Percentiles rank a stretch among this genome's conserved stretches.
Conservation (phyloP, 2,888 invertebrate species). For the Drosophila lutescens region DNA sequence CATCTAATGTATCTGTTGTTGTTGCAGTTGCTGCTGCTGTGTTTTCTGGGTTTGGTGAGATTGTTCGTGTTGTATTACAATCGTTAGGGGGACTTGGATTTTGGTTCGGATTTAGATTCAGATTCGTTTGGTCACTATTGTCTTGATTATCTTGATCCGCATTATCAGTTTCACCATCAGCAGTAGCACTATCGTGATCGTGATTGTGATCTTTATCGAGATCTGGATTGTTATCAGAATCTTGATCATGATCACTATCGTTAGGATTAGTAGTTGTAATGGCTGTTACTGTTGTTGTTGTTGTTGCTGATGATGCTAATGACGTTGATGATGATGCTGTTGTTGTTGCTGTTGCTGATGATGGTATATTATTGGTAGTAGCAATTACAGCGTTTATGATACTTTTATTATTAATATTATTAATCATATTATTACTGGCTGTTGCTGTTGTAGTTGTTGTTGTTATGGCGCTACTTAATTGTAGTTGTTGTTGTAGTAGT, state of each 20-base stretch:
- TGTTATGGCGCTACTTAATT: constrained; percentile 75
- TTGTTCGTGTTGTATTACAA: constrained; percentile 75
- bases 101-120: constrained; percentile 38
- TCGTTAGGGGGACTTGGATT: constrained; percentile 46
- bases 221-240: constrained; percentile 26
- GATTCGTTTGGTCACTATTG: constrained; percentile 52
- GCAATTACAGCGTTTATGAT: constrained; percentile 49
- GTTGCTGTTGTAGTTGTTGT: constrained; percentile 75
- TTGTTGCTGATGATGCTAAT: constrained; percentile 20
- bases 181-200: constrained; percentile 46
- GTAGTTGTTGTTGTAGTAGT: constrained; percentile 60
- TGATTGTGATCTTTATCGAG: constrained; percentile 39
- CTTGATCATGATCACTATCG: constrained; percentile 46
- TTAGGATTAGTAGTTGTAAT: constrained; percentile 57
- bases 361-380: constrained; percentile 53
- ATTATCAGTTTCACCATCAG: constrained; percentile 44
- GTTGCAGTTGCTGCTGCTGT: constrained; percentile 56
- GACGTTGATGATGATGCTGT: constrained; percentile 39
- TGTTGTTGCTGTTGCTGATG: constrained; percentile 50
- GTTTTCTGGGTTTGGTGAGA: constrained; percentile 56
- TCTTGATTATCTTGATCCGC: constrained; percentile 36
- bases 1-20: constrained; percentile 29
- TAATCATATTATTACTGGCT: constrained; percentile 61
- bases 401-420: constrained; percentile 53
- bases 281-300: constrained; percentile 29